phyloP scores from a whole-genome alignment of 2,113 vertebrate species.

The Steatornis caripensis region DNA sequence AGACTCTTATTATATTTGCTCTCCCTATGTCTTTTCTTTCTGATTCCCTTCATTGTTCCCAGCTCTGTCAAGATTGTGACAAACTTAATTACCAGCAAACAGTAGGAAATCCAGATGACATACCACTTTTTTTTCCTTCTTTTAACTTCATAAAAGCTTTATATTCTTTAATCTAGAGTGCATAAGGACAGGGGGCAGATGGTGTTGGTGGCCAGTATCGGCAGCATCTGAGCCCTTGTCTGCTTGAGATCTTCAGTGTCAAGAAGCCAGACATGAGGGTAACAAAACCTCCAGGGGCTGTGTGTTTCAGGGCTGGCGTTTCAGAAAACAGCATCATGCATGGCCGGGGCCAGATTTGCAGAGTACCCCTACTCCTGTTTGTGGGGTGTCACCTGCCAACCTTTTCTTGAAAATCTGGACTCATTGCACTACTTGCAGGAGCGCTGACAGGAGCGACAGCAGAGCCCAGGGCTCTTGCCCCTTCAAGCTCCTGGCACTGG shows the following conservation, averaged over 20 bases:
- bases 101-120: conserved; percentile 52
- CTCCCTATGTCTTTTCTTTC: conserved; percentile 26
- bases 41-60: conserved; percentile 25
- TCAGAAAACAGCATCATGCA: neutral
- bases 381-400: neutral
- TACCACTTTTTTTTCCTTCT: neutral
- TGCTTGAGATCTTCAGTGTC: neutral
- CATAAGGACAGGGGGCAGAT: conserved; percentile 20
- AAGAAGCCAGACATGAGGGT: neutral
- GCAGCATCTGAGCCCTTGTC: neutral
- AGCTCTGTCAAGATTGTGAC: conserved; percentile 49
- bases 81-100: conserved; percentile 62
- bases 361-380: neutral
- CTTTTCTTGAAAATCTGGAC: neutral
- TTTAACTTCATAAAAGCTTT: conserved; percentile 21
- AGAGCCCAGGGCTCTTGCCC: neutral
- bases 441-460: neutral
- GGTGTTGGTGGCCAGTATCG: neutral
- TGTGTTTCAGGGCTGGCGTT: neutral
- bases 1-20: conserved; percentile 17
- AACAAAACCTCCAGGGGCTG: rapidly evolving
- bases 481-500: rapidly evolving
- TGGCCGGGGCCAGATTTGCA: neutral
- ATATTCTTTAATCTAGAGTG: neutral
- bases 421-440: neutral